Evolutionary conservation across 1,140 invertebrate species (phyloP), one percentile per base, ranked within the genome.

Genomic region (Diachasmimorpha longicaudata): DNA sequence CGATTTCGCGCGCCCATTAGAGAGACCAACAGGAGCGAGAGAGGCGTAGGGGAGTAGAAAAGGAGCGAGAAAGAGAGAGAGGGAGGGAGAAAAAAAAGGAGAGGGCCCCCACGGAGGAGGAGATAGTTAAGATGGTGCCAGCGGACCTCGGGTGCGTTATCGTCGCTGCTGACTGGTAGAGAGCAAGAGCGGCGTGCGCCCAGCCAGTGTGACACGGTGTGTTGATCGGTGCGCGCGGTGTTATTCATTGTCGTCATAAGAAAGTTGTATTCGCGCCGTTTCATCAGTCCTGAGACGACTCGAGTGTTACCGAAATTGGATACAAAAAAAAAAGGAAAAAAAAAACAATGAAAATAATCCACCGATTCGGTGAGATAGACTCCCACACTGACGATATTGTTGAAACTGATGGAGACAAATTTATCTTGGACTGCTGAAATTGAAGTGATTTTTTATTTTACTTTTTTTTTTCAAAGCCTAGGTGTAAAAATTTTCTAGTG

Each of bases 41-140:
- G 72, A 74, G 77, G 63, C 70, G 70, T 21, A 55, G 63, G 71
- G 68, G 66, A 67, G 52, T 2, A 70, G n/a, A 55, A 48, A 71
- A 71, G 72, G 44, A 76, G 39, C 76, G 76, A 42, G n/a, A n/a
- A n/a, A n/a, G n/a, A 8, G 44, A 48, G 25, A 66, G 55, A 71
- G 70, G 14, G 42, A 70, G 36, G 42, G 48, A 52, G n/a, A 42
- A 55, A 63, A 37, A 3, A 66, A 63, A 63, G 19, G 69, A 78
- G 77, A 79, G 81, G 82, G 76, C 48, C 58, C 36, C 58, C 48
- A 16, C 72, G 73, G 70, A 72, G 77, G 77, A 52, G 72, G 76
- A 77, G 77, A 71, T 74, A 76, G 77, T 76, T 80, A 85, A 83
- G 84, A 85, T 85, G 85, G 82, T 85, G 84, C 82, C 81, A 85